Conservation (phyloP, 2,797 vertebrate genomes). For the Petrocephalus sullivani region DNA sequence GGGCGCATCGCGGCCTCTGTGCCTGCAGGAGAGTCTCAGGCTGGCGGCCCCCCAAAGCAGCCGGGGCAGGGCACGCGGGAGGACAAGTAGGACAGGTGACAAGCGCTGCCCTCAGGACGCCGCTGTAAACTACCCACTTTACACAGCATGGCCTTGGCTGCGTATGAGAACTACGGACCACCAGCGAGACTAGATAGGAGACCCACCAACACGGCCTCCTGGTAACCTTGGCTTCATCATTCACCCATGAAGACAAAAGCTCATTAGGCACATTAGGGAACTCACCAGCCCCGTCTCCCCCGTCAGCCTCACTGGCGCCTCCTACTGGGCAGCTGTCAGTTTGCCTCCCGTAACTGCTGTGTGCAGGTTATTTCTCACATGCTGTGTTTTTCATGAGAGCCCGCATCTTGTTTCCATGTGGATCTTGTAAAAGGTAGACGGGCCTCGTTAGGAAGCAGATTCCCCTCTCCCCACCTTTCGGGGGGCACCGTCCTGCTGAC, state of each 20-base stretch:
- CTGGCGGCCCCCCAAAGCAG: neutral
- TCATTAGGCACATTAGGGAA: neutral
- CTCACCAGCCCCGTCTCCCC: neutral
- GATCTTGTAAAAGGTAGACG: slow-evolving; percentile 15
- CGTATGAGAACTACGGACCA: neutral
- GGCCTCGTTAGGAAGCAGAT: slow-evolving; percentile 25
- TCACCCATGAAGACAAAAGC: neutral
- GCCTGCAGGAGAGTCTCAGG: neutral
- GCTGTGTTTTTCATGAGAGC: slow-evolving; percentile 10
- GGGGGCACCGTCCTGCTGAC: neutral
- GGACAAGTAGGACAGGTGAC: neutral
- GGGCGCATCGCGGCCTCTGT: neutral
- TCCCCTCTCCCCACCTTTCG: neutral
- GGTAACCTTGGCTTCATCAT: neutral
- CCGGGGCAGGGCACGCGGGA: neutral
- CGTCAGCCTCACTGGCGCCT: neutral
- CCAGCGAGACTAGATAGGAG: neutral
- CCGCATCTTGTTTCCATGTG: slow-evolving; percentile 25
- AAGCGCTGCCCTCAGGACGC: neutral
- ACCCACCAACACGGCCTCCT: neutral
- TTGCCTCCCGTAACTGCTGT: slow-evolving; percentile 22
- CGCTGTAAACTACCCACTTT: neutral
- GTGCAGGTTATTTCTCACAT: slow-evolving; percentile 35
- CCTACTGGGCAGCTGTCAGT: slow-evolving; percentile 8
- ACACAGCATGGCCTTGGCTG: neutral